These are phyloP conservation scores for Ahaetulla prasina DNA, from an alignment of 2,113 vertebrate genomes.

Conservation along the genomic window DNA sequence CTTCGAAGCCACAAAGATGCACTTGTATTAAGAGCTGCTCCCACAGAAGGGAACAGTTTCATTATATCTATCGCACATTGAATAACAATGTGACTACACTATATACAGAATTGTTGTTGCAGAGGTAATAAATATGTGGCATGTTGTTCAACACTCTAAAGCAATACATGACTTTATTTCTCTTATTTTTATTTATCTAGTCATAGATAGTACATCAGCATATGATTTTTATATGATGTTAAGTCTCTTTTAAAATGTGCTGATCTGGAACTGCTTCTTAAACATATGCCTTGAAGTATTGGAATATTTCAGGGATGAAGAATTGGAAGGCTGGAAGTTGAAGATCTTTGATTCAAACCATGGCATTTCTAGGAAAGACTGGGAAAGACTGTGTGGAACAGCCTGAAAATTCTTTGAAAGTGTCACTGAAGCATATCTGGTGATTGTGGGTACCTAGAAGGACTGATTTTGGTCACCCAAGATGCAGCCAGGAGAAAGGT, in stretches of 20 bases:
- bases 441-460: neutral
- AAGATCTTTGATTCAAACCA: neutral
- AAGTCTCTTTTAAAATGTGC: neutral
- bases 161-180: neutral
- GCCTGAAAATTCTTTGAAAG: neutral
- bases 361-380: neutral
- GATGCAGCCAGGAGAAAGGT: neutral
- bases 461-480: neutral
- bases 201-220: neutral
- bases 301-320: neutral
- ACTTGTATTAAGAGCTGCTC: neutral
- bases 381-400: neutral
- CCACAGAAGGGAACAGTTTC: neutral
- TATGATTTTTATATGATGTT: neutral
- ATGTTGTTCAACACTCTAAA: neutral
- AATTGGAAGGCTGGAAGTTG: neutral
- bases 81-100: neutral
- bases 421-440: neutral
- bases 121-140: neutral
- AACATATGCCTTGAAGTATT: neutral
- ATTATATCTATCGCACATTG: neutral
- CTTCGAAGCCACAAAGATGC: constrained; percentile 22
- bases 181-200: neutral
- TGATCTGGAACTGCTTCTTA: neutral
- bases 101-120: neutral